Evolutionary conservation across 2,113 vertebrate genomes (phyloP), one percentile per base, ranked within the genome.

Genomic region (Anser brachyrhynchus): DNA sequence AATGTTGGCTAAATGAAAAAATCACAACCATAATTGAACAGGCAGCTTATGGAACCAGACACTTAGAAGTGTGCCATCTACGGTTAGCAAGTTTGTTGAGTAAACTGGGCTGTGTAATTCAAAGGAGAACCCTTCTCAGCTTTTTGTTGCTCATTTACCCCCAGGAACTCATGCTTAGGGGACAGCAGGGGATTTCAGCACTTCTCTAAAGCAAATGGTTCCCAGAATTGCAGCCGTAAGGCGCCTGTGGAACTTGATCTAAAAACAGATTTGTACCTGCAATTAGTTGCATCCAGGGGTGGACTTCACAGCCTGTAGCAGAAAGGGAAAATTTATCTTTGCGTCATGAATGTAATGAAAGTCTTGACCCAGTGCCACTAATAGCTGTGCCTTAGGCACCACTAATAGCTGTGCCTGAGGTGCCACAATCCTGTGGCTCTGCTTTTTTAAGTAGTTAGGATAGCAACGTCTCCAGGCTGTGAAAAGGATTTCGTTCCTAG

Each of bases 301-400:
- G 35, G 71, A 20, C 62, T 87, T 83, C 72, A 43, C 71, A 67
- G 75, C n/a, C 37, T 31, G 75, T 54, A 59, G 52, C 44, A 66
- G 44, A 87, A 73, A 79, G 55, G 83, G 86, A 71, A 95, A 95
- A 94, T 58, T 70, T 65, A 29, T 77, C 74, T 81, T 87, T 93
- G 67, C 54, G 31, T 95, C 83, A 92, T 4, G 9, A 70, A 66
- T 37, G 46, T 57, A 93, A 59, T 76, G 49, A 90, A 95, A 85
- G 72, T 92, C 74, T 87, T 90, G 77, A 95, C 81, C 88, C 83
- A 59, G 57, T 94, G 90, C 71, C 73, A 74, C 75, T 93, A 92
- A 95, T 88, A 94, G 72, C 79, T 74, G 55, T 51, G 72, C 44
- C 55, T 93, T 86, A 39, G 23, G 54, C 22, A 15, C 31, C 37